Evolutionary conservation across 2,888 invertebrate species (phyloP), one percentile per base, ranked within the genome.

Genomic region (Siphlonurus alternatus): DNA sequence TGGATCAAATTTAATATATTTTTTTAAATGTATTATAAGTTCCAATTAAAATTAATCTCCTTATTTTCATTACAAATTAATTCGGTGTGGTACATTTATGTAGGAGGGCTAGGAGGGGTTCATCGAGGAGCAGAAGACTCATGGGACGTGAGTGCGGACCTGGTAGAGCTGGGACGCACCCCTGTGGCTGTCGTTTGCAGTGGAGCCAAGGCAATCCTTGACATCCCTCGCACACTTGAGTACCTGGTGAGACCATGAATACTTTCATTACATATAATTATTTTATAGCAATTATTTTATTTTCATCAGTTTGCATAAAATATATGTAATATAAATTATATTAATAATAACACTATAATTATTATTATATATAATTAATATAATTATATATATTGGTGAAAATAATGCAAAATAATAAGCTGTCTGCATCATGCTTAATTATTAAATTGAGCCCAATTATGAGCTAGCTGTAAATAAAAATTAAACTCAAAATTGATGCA

Each of bases 121-220:
- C 99, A 99, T 76, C 83, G 94, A 3, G 86, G 86, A 61, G 95
- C 88, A 0, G 87, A 93, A 73, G 75, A 75, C n/a, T 88, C 89
- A 56, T 80, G 95, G 76, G 99, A 99, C 75, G 79, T 99, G 63
- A 98, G 97, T 66, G 93, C 97, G 0, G 99, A 99, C 77, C 80
- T 99, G 62, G 84, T 83, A 5, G 97, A 99, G 75, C 79, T 99
- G 63, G 90, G 94, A 0, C 82, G 87, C 65, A 92, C 88, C 66
- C 86, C 87, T 18, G 86, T 97, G 0, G 84, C 92, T 60, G 95
- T 99, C 3, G 86, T 99, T 1, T 96, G 93, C 69, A 92, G 96
- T 71, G 99, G 99, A 1, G 86, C 96, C 64, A 99, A 99, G 77
- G 96, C 97, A 22, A 97, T 99, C 70, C 80, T 99, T 65, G 99